Evolutionary conservation across 2,888 invertebrate genomes (phyloP), one percentile per base, ranked within the genome.

Genomic region (Blastobasis adustella): DNA sequence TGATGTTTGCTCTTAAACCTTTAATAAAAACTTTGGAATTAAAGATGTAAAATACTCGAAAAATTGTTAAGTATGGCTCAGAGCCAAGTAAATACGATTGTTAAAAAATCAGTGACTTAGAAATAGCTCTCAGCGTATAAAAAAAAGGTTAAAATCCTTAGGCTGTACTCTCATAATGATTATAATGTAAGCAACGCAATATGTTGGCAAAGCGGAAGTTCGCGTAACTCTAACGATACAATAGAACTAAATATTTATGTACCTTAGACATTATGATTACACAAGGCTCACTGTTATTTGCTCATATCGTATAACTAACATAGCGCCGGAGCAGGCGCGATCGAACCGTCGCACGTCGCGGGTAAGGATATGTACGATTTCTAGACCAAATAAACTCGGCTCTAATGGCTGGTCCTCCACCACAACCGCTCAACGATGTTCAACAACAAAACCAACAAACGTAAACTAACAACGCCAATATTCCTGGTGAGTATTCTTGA

Each of bases 201-300:
- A 86, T 80, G 82, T 87, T 82, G 87, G 84, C 88, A 80, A 88
- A 88, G 87, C 87, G 80, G 87, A 84, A 85, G 82, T 81, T 79
- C 79, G 82, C 84, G 73, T 86, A 84, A 85, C 78, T 85, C 87
- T 87, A 88, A 86, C 78, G 81, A 86, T 87, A 88, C 82, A 73
- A 80, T 84, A 83, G 64, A 88, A 87, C 87, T 87, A 86, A 87
- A 87, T 84, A 85, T 74, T 72, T 82, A 85, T 83, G 85, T 86
- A 86, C 82, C 87, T 86, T 85, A 86, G 76, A 85, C 73, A 77
- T 80, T 79, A 86, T 79, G 85, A 88, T 87, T 86, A 87, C 69
- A 85, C 79, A 82, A 82, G 84, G 84, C 82, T 81, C 83, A 81
- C 78, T 80, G 81, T 77, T 71, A 74, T 73, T 72, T 67, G 69